A percentile compares a stretch with the other conserved stretches of the same genome.
phyloP scores from a whole-genome alignment of 37 sponge, comb jelly and placozoan species.

The Mnemiopsis leidyi region DNA sequence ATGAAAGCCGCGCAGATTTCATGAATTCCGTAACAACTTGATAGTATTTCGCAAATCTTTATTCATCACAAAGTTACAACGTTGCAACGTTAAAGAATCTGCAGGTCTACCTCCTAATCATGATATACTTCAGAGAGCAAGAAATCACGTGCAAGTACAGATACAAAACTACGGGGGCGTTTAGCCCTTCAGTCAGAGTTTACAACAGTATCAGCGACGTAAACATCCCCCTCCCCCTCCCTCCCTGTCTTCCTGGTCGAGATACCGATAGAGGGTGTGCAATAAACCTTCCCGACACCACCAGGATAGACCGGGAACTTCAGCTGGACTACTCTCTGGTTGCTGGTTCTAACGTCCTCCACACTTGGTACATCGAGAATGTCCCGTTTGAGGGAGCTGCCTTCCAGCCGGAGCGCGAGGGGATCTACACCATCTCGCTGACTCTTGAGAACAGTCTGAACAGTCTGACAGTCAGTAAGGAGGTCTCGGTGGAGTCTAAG shows the following conservation, averaged over 20 bases:
- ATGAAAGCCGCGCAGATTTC: no score
- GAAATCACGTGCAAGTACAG: constrained; percentile 27
- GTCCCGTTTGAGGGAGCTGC: background rate
- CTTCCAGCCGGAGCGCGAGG: background rate
- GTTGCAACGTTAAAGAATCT: no score
- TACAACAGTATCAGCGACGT: constrained; percentile 15
- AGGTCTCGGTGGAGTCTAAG: constrained; percentile 24
- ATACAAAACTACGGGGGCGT: constrained; percentile 23
- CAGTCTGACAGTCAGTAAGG: background rate
- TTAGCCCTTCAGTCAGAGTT: background rate
- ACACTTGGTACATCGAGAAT: constrained; percentile 20
- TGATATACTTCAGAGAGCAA: constrained; percentile 33
- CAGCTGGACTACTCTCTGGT: background rate
- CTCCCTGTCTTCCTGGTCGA: background rate
- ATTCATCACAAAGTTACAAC: no score
- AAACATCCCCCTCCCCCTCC: background rate
- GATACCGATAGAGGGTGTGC: background rate
- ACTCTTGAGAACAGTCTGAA: background rate
- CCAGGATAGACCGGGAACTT: background rate
- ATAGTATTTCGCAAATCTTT: no score
- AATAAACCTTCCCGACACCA: background rate
- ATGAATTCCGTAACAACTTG: no score
- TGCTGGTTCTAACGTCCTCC: constrained; percentile 49
- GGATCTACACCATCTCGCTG: background rate
- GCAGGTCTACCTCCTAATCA: background rate